Conservation (phyloP, 2,113 vertebrate genomes). For the Pitta sordida region DNA sequence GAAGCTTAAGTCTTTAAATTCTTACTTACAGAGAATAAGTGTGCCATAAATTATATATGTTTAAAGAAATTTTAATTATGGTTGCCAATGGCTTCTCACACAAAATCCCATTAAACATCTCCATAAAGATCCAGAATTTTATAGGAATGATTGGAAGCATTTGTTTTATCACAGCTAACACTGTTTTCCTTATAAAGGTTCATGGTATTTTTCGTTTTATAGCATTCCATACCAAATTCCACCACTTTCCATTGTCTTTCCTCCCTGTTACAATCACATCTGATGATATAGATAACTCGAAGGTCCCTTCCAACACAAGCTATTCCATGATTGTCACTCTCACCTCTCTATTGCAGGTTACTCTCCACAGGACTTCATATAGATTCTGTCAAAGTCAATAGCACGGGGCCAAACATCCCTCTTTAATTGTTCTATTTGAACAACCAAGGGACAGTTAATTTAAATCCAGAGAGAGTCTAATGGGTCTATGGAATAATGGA, state of each 20-base stretch:
- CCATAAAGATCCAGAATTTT: background rate
- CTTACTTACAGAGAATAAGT: conserved; percentile 12
- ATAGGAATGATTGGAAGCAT: background rate
- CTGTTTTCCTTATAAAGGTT: background rate
- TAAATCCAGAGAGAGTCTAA: background rate
- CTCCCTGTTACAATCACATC: background rate
- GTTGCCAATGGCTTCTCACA: conserved; percentile 5
- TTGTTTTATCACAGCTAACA: background rate
- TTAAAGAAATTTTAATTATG: conserved; percentile 31
- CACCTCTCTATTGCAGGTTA: background rate
- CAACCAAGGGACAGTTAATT: too few species aligned
- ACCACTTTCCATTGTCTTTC: background rate
- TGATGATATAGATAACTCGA: too few species aligned
- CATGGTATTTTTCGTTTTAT: background rate
- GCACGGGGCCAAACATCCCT: background rate
- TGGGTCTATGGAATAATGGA: background rate
- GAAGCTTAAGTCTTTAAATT: conserved; percentile 45
- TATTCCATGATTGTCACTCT: background rate
- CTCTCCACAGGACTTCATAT: background rate
- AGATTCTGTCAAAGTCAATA: background rate
- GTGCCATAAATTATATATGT: background rate
- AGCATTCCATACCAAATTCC: background rate
- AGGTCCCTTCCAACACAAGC: background rate
- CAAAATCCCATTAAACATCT: background rate
- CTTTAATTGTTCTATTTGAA: too few species aligned